phyloP scores from a whole-genome alignment of 1,140 invertebrate genomes.

The Pseudomyrmex concolor region DNA sequence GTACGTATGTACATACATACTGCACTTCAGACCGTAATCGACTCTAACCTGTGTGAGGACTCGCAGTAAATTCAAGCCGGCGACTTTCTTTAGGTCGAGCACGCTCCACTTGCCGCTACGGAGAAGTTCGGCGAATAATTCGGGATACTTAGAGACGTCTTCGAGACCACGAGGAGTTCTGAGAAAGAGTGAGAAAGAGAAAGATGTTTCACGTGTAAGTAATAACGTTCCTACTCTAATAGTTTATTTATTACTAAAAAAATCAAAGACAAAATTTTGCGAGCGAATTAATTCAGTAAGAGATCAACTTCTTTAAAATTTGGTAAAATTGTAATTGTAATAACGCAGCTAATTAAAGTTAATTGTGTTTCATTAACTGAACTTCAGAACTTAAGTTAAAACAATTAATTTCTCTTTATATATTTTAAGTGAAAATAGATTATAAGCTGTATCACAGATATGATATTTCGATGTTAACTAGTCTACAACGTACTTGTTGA shows the following conservation, averaged over 20 bases:
- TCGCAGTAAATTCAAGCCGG: constrained; percentile 93
- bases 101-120: constrained; percentile 92
- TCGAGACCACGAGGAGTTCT: constrained; percentile 94
- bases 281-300: constrained; percentile 1
- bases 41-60: constrained; percentile 86
- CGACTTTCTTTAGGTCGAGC: constrained; percentile 94
- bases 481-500: constrained; percentile 84
- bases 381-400: neutral
- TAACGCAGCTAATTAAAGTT: too few relatives aligned
- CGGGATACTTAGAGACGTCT: constrained; percentile 96
- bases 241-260: neutral
- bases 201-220: neutral
- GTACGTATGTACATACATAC: constrained; percentile 11
- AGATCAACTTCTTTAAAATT: neutral
- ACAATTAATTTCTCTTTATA: neutral
- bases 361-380: neutral
- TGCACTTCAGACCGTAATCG: constrained; percentile 14
- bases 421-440: neutral
- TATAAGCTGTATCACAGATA: constrained; percentile 2
- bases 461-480: neutral
- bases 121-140: constrained; percentile 92
- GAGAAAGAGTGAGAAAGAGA: constrained; percentile 66
- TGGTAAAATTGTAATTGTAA: neutral
- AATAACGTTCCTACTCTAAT: neutral
- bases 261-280: constrained; percentile 6